Conservation (phyloP, 1,140 invertebrate species). For the Drosophila simulans region DNA sequence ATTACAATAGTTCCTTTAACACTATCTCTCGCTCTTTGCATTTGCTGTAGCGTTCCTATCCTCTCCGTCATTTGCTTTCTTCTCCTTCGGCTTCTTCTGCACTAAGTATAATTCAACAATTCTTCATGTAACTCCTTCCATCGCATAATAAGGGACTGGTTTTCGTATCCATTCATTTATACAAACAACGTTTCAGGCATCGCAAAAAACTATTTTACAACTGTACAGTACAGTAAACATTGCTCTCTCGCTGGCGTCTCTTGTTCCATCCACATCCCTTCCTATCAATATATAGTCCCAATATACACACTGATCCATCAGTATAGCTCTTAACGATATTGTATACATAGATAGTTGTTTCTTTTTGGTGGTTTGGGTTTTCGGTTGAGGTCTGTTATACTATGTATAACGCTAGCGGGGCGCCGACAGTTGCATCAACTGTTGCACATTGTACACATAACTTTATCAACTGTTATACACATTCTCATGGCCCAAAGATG, state of each 20-base stretch:
- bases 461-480: slow-evolving; percentile 8
- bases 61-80: neutral
- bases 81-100: slow-evolving; percentile 15
- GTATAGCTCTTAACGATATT: slow-evolving; percentile 41
- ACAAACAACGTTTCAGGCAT: slow-evolving; percentile 38
- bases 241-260: slow-evolving; percentile 49
- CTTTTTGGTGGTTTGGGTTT: slow-evolving; percentile 26
- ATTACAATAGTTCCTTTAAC: slow-evolving; percentile 65
- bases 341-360: slow-evolving; percentile 36
- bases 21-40: slow-evolving; percentile 33
- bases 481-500: neutral
- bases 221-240: slow-evolving; percentile 68
- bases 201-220: slow-evolving; percentile 65
- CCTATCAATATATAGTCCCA: slow-evolving; percentile 16
- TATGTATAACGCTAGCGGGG: slow-evolving; percentile 28
- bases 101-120: slow-evolving; percentile 61
- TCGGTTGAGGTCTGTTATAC: slow-evolving; percentile 41
- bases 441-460: slow-evolving; percentile 32
- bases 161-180: slow-evolving; percentile 13
- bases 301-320: slow-evolving; percentile 14
- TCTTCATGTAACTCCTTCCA: slow-evolving; percentile 29
- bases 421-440: slow-evolving; percentile 42
- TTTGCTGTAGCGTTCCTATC: slow-evolving; percentile 13
- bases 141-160: slow-evolving; percentile 36
- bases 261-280: slow-evolving; percentile 13